phyloP scores from a whole-genome alignment of 2,888 invertebrate species.

The Creontiades dilutus region DNA sequence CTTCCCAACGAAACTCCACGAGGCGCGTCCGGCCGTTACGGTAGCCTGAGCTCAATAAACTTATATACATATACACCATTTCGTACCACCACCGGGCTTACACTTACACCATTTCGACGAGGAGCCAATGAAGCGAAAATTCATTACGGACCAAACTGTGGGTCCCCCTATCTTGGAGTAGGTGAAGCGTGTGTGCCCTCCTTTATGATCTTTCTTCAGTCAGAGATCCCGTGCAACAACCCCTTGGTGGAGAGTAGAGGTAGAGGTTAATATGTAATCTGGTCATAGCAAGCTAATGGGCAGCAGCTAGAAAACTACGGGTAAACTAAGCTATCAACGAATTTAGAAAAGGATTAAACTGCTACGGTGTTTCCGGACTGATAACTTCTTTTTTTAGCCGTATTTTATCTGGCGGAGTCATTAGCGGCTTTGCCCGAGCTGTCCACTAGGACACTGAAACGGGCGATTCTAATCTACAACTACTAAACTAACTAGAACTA shows the following conservation, averaged over 20 bases:
- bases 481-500: too few species aligned
- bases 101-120: neutral
- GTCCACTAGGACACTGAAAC: too few species aligned
- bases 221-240: neutral
- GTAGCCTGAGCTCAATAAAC: neutral
- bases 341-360: too few species aligned
- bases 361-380: too few species aligned
- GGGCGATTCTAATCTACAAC: too few species aligned
- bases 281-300: too few species aligned
- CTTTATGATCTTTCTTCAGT: neutral
- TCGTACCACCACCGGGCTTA: neutral
- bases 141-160: neutral
- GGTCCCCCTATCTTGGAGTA: neutral
- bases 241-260: neutral
- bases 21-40: slow-evolving; percentile 10
- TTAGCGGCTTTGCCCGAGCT: too few species aligned
- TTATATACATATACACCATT: neutral
- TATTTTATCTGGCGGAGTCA: too few species aligned
- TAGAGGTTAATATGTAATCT: too few species aligned
- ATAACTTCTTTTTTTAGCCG: too few species aligned
- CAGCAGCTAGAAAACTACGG: too few species aligned
- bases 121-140: slow-evolving; percentile 14
- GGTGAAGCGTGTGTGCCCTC: neutral
- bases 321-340: too few species aligned
- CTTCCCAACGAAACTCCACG: slow-evolving; percentile 2